Evolutionary conservation across 2,797 vertebrate genomes (phyloP).

Genomic region (Acrossocheilus wenchowensis): DNA sequence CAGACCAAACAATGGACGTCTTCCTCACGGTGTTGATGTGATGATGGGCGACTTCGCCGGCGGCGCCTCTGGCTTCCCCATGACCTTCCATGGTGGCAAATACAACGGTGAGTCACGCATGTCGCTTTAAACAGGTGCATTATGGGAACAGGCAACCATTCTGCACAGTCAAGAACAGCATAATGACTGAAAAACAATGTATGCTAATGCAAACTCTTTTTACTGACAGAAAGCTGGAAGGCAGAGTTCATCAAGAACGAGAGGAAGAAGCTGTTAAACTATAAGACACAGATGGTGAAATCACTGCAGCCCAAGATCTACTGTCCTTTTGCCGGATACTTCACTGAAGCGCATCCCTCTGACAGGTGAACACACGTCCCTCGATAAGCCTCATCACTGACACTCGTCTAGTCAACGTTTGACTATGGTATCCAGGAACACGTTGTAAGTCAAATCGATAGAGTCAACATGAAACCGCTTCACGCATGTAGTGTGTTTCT

Average conservation of each 20-base stretch:
- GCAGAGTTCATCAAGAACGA: conserved; percentile 79
- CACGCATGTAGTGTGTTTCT: no score
- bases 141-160: no score
- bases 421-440: not conserved
- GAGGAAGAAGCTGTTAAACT: conserved; percentile 81
- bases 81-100: conserved; percentile 82
- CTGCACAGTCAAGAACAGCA: not conserved
- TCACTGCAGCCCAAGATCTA: conserved; percentile 77
- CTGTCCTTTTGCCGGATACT: conserved; percentile 84
- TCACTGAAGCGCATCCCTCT: conserved; percentile 83
- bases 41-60: conserved; percentile 87
- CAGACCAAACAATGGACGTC: conserved; percentile 78
- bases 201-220: not conserved
- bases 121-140: not conserved
- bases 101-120: conserved; percentile 75
- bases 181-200: not conserved
- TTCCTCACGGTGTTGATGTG: conserved; percentile 77
- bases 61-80: conserved; percentile 84
- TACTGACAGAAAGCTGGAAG: conserved; percentile 75
- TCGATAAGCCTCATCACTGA: not conserved
- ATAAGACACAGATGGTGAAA: conserved; percentile 79
- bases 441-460: not conserved
- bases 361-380: conserved; percentile 72
- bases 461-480: not conserved
- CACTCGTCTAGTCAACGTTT: not conserved